phyloP scores from a whole-genome alignment of 1,140 invertebrate genomes.

The Drosophila pandora region DNA sequence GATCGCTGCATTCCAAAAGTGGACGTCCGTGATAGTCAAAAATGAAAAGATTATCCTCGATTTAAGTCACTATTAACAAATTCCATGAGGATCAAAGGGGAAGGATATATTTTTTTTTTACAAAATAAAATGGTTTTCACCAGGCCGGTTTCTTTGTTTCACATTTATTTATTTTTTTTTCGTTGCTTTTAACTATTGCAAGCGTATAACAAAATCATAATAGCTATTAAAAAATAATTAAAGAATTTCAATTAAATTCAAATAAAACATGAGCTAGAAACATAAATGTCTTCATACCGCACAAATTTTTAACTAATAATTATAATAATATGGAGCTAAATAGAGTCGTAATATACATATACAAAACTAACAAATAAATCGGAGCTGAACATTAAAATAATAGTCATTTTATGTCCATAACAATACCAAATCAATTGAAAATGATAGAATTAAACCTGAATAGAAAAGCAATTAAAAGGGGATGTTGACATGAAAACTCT shows the following conservation, averaged over 20 bases:
- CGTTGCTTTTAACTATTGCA: constrained; percentile 73
- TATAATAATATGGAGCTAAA: constrained; percentile 14
- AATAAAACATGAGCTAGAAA: constrained; percentile 79
- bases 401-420: constrained; percentile 36
- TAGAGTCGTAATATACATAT: constrained; percentile 16
- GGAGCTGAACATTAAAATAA: constrained; percentile 28
- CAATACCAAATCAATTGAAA: constrained; percentile 39
- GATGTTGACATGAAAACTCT: constrained; percentile 3
- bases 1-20: not conserved
- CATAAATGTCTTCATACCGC: constrained; percentile 67
- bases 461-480: constrained; percentile 24
- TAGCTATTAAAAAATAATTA: constrained; percentile 73
- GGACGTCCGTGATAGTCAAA: not conserved
- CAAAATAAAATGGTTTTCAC: constrained; percentile 1
- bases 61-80: not conserved
- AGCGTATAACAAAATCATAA: constrained; percentile 78
- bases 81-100: not conserved
- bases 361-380: constrained; percentile 51
- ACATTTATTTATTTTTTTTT: constrained; percentile 72
- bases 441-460: constrained; percentile 26
- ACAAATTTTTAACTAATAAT: constrained; percentile 52
- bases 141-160: constrained; percentile 36
- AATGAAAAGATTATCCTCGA: too few species aligned
- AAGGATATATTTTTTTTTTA: not conserved
- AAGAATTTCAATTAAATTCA: constrained; percentile 76